Conservation (phyloP, 2,888 invertebrate genomes). For the Zygaena filipendulae region DNA sequence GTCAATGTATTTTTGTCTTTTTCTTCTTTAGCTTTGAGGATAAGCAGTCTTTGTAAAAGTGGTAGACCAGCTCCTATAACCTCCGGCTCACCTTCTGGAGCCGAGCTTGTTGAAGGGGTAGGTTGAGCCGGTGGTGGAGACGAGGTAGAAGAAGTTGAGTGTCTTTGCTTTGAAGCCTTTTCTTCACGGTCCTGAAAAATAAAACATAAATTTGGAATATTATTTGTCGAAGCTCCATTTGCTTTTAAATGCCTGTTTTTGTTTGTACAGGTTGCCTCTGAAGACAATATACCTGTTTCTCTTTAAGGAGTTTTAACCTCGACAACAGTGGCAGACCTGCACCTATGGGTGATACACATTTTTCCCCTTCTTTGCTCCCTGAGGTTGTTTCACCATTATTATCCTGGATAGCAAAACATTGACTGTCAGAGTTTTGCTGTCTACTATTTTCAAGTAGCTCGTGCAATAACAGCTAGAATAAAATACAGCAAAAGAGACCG, state of each 20-base stretch:
- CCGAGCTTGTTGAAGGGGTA: slow-evolving; percentile 71
- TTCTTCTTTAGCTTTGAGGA: slow-evolving; percentile 82
- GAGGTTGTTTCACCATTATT: slow-evolving; percentile 47
- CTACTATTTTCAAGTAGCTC: too few relatives aligned
- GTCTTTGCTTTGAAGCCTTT: slow-evolving; percentile 56
- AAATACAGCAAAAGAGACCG: too few relatives aligned
- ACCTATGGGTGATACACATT: slow-evolving; percentile 79
- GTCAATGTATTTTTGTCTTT: slow-evolving; percentile 60
- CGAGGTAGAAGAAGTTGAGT: slow-evolving; percentile 40
- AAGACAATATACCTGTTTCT: slow-evolving; percentile 82
- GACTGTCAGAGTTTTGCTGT: slow-evolving; percentile 1
- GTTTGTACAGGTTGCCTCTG: too few relatives aligned
- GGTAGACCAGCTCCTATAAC: slow-evolving; percentile 78
- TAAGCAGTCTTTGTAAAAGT: slow-evolving; percentile 76
- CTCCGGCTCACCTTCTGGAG: slow-evolving; percentile 68
- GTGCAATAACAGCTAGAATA: too few relatives aligned
- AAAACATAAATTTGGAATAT: too few relatives aligned
- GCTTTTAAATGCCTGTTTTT: background rate
- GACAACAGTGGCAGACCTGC: slow-evolving; percentile 86
- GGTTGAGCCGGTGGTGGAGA: slow-evolving; percentile 62
- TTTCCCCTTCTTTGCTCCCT: slow-evolving; percentile 64
- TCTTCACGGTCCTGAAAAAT: slow-evolving; percentile 56
- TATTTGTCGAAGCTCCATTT: background rate
- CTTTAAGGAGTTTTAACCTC: slow-evolving; percentile 81
- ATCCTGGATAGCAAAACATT: slow-evolving; percentile 31